Conservation (phyloP, 1,140 invertebrate species). For the Calliopsis andreniformis region DNA sequence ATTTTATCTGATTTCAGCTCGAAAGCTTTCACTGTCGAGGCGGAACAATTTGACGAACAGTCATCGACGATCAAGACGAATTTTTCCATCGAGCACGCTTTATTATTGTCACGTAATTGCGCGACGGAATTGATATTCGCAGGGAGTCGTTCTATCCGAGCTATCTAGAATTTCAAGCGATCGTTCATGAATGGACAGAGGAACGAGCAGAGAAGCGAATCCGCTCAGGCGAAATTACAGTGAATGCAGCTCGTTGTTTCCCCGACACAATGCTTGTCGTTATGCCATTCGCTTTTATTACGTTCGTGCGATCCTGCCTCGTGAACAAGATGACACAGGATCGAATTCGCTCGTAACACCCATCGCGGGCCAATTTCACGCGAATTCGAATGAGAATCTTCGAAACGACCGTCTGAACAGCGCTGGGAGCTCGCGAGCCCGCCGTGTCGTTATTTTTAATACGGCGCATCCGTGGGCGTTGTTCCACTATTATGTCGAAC, state of each 20-base stretch:
- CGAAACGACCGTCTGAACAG: too few species aligned
- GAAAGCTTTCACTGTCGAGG: not conserved
- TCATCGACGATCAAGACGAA: not conserved
- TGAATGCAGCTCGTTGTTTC: constrained; percentile 33
- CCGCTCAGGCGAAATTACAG: constrained; percentile 6
- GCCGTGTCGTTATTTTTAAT: constrained; percentile 18
- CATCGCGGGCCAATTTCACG: not conserved
- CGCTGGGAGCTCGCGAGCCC: too few species aligned
- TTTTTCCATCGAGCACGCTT: constrained; percentile 1
- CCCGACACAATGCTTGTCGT: constrained; percentile 15
- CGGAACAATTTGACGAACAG: not conserved
- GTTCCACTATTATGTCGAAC: constrained; percentile 23
- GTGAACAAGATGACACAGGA: not conserved
- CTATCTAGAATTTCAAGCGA: constrained; percentile 26
- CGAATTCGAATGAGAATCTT: not conserved
- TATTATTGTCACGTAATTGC: constrained; percentile 14
- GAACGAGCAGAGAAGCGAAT: not conserved
- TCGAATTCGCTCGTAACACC: not conserved
- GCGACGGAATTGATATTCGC: constrained; percentile 9
- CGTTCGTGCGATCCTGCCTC: constrained; percentile 10
- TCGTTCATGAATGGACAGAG: not conserved
- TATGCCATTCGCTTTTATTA: constrained; percentile 26
- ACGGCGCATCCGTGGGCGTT: constrained; percentile 13
- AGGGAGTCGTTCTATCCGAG: not conserved
- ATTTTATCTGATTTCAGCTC: not conserved